Conservation (phyloP, 1,140 invertebrate genomes). For the Drosophila funebris region DNA sequence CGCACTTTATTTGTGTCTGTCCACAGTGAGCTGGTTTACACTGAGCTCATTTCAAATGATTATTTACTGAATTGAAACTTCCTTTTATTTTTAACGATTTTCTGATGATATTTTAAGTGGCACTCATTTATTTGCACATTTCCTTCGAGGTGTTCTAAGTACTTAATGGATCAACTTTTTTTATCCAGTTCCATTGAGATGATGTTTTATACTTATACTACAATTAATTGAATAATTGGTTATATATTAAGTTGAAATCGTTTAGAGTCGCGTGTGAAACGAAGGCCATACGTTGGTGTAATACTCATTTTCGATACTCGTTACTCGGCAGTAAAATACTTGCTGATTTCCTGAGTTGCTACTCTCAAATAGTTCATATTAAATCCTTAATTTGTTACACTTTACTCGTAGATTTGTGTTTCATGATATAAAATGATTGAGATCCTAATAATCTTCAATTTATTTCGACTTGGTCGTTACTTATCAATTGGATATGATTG, state of each 20-base stretch:
- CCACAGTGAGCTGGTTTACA: conserved; percentile 8
- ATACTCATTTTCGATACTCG: no score
- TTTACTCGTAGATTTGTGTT: no score
- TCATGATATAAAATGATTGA: no score
- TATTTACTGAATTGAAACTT: background rate
- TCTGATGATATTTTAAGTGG: conserved; percentile 1
- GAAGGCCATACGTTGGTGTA: no score
- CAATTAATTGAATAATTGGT: background rate
- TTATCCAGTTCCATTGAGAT: background rate
- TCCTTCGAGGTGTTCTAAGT: background rate
- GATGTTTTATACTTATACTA: background rate
- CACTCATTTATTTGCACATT: conserved; percentile 7
- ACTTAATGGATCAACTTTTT: conserved; percentile 6
- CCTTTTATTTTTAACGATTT: background rate
- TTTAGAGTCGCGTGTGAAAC: background rate
- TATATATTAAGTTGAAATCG: background rate
- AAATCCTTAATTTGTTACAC: no score
- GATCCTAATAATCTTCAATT: no score
- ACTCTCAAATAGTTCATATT: no score
- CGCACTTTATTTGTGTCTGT: conserved; percentile 4
- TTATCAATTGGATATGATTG: no score
- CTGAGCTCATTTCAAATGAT: background rate
- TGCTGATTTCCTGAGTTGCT: no score
- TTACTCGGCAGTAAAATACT: no score
- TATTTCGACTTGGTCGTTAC: no score